Base-by-base conservation (phyloP, 2,113 vertebrate genomes). In the Procavia capensis region DNA sequence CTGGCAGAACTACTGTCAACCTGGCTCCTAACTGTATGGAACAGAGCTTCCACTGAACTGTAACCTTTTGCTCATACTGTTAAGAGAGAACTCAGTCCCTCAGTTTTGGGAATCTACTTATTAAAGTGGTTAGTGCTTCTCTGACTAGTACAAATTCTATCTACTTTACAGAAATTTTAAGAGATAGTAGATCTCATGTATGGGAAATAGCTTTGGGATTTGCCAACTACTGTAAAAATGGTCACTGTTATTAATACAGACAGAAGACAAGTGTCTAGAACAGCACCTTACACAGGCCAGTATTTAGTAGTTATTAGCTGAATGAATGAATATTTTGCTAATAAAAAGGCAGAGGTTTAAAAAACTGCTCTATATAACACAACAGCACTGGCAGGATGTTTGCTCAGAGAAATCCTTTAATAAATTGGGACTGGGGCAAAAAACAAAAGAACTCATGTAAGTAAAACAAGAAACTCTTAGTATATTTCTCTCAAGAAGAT, bases 321-420 rank as follows among this genome's bases (percentile, higher is more conserved):
- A 89, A 57, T 84, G 61, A 95, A 95, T 70, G 68, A 88, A 95
- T 6, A 93, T 72, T n/a, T 88, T 95, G 78, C 36, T 86, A 47
- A 45, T 66, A 78, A 91, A 43, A 19, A 78, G 39, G 72, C 63
- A 59, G 4, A n/a, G n/a, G n/a, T n/a, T n/a, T 78, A 86, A 88
- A 87, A 91, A 91, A n/a, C 75, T 17, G 14, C 66, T n/a, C 5
- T 64, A 34, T 34, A 45, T 1, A 90, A 81, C 34, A 72, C 13
- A 63, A 90, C 9, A 39, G 17, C 31, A 90, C 3, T 25, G n/a
- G 13, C 19, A 92, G 68, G 64, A 81, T 93, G 34, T 91, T 91
- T 63, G 3, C 34, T 68, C 25, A 64, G 43, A 50, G 68, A 57
- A 91, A 80, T 72, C 2, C 34, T 95, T 87, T 66, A 31, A 88